These are phyloP conservation scores for Drosophila suzukii DNA, from an alignment of 1,140 invertebrate genomes.

Conservation along the genomic window DNA sequence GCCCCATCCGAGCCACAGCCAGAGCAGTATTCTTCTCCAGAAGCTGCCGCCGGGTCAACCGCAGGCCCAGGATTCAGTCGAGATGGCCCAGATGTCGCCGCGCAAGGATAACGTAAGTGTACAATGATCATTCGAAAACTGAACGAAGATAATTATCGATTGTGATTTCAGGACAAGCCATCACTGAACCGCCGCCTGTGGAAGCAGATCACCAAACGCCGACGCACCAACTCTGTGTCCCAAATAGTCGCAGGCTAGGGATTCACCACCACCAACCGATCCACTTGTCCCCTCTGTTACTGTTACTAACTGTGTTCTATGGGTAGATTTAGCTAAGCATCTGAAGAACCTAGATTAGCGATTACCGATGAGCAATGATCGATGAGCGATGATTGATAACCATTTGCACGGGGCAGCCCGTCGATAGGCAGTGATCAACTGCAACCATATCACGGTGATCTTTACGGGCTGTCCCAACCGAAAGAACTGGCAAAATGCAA, in stretches of 20 bases:
- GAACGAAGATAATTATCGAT: background rate
- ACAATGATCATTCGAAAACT: background rate
- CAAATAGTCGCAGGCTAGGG: slow-evolving; percentile 78
- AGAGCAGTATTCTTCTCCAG: slow-evolving; percentile 57
- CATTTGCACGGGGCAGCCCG: slow-evolving; percentile 17
- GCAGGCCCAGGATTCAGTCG: slow-evolving; percentile 59
- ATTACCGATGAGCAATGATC: background rate
- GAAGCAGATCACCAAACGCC: slow-evolving; percentile 86
- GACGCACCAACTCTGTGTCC: slow-evolving; percentile 84
- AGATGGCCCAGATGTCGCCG: slow-evolving; percentile 84
- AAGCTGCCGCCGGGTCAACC: slow-evolving; percentile 22
- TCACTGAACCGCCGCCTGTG: slow-evolving; percentile 85
- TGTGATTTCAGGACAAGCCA: slow-evolving; percentile 85
- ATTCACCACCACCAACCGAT: slow-evolving; percentile 12
- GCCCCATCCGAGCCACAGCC: slow-evolving; percentile 61
- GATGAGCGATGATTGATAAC: background rate
- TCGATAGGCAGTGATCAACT: slow-evolving; percentile 13
- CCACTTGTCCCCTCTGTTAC: background rate
- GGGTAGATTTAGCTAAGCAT: slow-evolving; percentile 23
- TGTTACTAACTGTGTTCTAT: slow-evolving; percentile 25
- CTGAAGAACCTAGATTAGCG: background rate
- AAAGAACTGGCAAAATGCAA: slow-evolving; percentile 14
- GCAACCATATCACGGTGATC: slow-evolving; percentile 22
- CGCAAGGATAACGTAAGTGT: slow-evolving; percentile 85
- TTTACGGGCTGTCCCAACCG: slow-evolving; percentile 1